Percentiles rank a stretch among this genome's conserved stretches.
phyloP scores from a whole-genome alignment of 2,888 invertebrate species.

The Meloe dianella region DNA sequence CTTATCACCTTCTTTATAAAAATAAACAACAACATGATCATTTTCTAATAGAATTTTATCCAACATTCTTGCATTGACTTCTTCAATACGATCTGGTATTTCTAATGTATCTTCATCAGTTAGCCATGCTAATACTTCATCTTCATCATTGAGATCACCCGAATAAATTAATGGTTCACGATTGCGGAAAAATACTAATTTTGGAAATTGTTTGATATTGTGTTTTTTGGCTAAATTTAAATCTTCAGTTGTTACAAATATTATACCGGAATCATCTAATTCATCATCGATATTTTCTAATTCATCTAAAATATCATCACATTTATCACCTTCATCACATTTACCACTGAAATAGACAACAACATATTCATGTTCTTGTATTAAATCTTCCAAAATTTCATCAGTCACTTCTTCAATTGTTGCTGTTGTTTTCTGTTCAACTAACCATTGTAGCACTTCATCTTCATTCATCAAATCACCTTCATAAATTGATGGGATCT shows the following conservation, averaged over 20 bases:
- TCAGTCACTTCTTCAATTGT: constrained; percentile 95
- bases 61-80: constrained; percentile 88
- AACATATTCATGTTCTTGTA: constrained; percentile 90
- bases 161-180: constrained; percentile 82
- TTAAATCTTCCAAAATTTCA: constrained; percentile 83
- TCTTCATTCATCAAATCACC: constrained; percentile 92
- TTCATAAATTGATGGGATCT: constrained; percentile 89
- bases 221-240: constrained; percentile 79
- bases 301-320: constrained; percentile 83
- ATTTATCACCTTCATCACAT: constrained; percentile 86
- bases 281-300: constrained; percentile 93
- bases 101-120: constrained; percentile 90
- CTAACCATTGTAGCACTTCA: constrained; percentile 87
- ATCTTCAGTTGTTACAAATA: constrained; percentile 93
- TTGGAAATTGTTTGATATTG: constrained; percentile 83
- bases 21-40: constrained; percentile 89
- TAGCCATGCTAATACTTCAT: constrained; percentile 89
- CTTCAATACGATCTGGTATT: constrained; percentile 91
- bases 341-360: constrained; percentile 93
- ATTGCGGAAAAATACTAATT: constrained; percentile 88
- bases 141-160: constrained; percentile 89
- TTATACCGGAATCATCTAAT: constrained; percentile 89
- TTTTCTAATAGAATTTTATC: constrained; percentile 88
- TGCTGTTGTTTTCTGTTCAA: constrained; percentile 86
- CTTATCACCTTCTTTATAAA: constrained; percentile 90